Percentiles rank a stretch among this genome's conserved stretches.
These are phyloP conservation scores for Oncorhynchus gorbuscha DNA, from an alignment of 2,113 vertebrate genomes.

Conservation along the genomic window DNA sequence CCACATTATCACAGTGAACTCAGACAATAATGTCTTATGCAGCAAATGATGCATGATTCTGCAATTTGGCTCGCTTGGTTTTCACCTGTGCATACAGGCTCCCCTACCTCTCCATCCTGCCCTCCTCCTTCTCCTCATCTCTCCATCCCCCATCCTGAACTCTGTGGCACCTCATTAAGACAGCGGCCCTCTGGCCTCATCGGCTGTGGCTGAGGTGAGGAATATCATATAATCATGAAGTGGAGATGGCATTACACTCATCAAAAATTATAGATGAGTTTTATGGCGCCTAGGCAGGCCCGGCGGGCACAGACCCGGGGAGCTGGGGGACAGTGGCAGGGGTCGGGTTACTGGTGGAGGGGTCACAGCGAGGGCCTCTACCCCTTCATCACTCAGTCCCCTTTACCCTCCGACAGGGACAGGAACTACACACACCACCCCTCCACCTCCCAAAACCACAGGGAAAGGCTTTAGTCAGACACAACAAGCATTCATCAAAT, in stretches of 20 bases:
- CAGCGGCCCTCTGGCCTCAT: constrained; percentile 62
- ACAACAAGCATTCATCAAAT: constrained; percentile 26
- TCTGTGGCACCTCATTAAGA: constrained; percentile 71
- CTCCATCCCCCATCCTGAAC: constrained; percentile 56
- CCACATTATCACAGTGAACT: background rate
- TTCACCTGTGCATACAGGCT: background rate
- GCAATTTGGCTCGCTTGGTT: background rate
- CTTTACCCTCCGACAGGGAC: constrained; percentile 13
- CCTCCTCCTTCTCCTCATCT: constrained; percentile 23
- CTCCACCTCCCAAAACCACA: background rate
- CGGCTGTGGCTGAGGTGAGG: constrained; percentile 72
- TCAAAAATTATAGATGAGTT: constrained; percentile 80
- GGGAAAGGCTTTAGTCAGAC: constrained; percentile 2
- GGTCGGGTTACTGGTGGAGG: constrained; percentile 65
- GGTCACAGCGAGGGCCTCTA: constrained; percentile 47
- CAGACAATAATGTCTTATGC: background rate
- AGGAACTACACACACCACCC: background rate
- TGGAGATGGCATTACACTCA: constrained; percentile 75
- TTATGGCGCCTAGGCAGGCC: constrained; percentile 57
- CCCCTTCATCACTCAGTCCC: constrained; percentile 25
- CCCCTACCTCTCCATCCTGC: background rate
- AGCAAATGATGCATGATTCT: background rate
- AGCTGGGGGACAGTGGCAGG: constrained; percentile 36
- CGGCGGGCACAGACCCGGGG: constrained; percentile 24
- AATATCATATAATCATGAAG: constrained; percentile 80